Conservation (phyloP, 2,888 invertebrate genomes). For the Lepidochrysops patricia region DNA sequence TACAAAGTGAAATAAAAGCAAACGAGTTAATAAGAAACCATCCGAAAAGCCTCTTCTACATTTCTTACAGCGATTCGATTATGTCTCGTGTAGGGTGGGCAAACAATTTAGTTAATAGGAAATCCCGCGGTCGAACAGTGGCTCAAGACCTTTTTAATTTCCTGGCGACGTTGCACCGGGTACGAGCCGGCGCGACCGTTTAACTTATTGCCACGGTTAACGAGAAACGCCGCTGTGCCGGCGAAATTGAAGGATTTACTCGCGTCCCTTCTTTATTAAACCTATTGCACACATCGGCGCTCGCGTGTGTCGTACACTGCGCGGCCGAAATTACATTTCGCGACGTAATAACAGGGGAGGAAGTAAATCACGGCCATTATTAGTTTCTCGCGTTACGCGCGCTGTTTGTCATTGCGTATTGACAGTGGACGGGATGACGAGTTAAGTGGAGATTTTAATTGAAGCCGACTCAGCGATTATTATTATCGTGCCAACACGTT, state of each 20-base stretch:
- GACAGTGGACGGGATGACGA: slow-evolving; percentile 31
- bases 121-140: slow-evolving; percentile 37
- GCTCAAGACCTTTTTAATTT: slow-evolving; percentile 66
- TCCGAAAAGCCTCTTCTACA: not conserved
- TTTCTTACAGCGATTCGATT: slow-evolving; percentile 7
- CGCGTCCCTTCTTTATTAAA: slow-evolving; percentile 74
- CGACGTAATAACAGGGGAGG: slow-evolving; percentile 73
- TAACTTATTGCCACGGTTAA: slow-evolving; percentile 75
- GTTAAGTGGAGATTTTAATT: not conserved
- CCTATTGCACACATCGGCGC: slow-evolving; percentile 62
- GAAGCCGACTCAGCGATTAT: too few relatives aligned
- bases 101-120: slow-evolving; percentile 23
- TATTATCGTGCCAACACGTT: too few relatives aligned
- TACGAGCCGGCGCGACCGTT: slow-evolving; percentile 59
- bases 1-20: too few relatives aligned
- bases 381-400: slow-evolving; percentile 67
- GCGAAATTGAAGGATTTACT: slow-evolving; percentile 75
- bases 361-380: slow-evolving; percentile 72
- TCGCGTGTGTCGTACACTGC: slow-evolving; percentile 54
- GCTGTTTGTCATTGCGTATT: slow-evolving; percentile 65
- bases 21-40: not conserved
- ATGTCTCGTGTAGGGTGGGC: slow-evolving; percentile 13
- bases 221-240: slow-evolving; percentile 73
- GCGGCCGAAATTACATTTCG: slow-evolving; percentile 72
- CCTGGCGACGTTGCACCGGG: slow-evolving; percentile 40